These are phyloP conservation scores for Onychomys arenicola DNA, from an alignment of 2,797 vertebrate species.

Conservation along the genomic window DNA sequence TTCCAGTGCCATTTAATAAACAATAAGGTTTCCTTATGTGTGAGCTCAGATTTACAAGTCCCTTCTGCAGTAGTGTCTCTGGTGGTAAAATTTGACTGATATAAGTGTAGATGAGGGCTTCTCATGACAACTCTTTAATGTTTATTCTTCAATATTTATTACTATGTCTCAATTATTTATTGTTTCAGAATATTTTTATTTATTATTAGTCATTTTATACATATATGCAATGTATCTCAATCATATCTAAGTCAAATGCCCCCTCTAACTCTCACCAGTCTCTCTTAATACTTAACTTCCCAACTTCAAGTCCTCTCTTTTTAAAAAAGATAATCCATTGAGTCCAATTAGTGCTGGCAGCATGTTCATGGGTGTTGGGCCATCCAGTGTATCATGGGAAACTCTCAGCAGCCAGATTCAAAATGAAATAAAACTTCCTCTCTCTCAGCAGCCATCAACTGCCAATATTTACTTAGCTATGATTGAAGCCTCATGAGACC, in stretches of 20 bases:
- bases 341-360: no score
- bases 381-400: not conserved
- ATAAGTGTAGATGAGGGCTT: not conserved
- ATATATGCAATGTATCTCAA: not conserved
- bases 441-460: no score
- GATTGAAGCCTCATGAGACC: not conserved
- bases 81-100: no score
- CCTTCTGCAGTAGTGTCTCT: not conserved
- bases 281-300: not conserved
- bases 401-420: no score
- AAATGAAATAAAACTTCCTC: not conserved
- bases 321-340: not conserved
- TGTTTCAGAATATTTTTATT: not conserved
- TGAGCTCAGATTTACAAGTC: not conserved
- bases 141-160: not conserved
- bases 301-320: not conserved
- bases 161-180: not conserved
- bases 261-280: not conserved
- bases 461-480: not conserved
- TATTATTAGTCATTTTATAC: not conserved
- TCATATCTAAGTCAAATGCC: not conserved
- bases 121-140: accelerated
- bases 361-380: not conserved
- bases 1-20: not conserved
- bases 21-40: not conserved